Conservation (phyloP, 2,797 vertebrate species). For the Chloroceryle amazona region DNA sequence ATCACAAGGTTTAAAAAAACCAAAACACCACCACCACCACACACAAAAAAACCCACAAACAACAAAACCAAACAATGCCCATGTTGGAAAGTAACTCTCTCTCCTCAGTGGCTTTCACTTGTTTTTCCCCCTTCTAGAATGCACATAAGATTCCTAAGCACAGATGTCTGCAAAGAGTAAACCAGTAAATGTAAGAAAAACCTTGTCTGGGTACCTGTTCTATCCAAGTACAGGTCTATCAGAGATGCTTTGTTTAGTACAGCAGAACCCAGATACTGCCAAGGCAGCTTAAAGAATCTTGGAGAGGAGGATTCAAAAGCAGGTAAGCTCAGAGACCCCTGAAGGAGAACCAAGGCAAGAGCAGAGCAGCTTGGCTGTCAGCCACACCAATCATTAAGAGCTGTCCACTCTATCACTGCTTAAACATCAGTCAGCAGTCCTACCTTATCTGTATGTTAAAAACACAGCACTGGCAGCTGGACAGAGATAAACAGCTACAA, state of each 20-base stretch:
- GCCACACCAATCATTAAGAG: neutral
- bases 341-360: neutral
- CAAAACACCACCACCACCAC: no score
- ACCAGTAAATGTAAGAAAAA: neutral
- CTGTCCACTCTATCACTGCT: neutral
- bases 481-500: neutral
- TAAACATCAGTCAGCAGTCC: neutral
- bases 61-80: neutral
- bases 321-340: neutral
- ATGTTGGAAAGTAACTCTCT: neutral
- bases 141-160: neutral
- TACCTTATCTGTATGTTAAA: neutral
- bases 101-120: neutral
- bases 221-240: neutral
- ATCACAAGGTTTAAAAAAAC: neutral
- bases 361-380: neutral
- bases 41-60: no score
- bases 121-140: neutral
- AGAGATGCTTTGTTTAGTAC: neutral
- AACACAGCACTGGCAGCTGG: neutral
- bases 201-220: neutral
- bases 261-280: neutral
- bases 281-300: neutral
- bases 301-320: neutral
- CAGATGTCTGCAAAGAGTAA: neutral